Percentiles rank a stretch among this genome's conserved stretches.
phyloP scores from a whole-genome alignment of 1,140 invertebrate species.

The Paraescarpia echinospica region DNA sequence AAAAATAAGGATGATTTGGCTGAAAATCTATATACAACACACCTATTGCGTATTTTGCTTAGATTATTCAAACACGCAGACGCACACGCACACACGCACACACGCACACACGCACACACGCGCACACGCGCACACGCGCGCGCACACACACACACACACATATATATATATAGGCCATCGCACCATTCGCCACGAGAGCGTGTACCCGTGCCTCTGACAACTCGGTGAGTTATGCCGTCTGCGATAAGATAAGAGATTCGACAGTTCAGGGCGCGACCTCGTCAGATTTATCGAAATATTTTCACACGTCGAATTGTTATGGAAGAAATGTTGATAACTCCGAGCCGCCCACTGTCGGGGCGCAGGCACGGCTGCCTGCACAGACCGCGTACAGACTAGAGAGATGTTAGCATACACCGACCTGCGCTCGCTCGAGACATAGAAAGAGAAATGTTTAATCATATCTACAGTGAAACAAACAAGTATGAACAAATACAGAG shows the following conservation, averaged over 20 bases:
- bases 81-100: slow-evolving; percentile 6
- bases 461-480: too few species aligned
- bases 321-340: not conserved
- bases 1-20: too few species aligned
- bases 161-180: not conserved
- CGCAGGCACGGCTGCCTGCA: not conserved
- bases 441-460: too few species aligned
- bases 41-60: too few species aligned
- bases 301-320: slow-evolving; percentile 5
- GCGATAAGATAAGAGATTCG: not conserved
- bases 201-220: not conserved
- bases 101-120: not conserved
- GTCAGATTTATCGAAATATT: slow-evolving; percentile 6
- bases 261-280: not conserved
- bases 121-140: not conserved
- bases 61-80: too few species aligned
- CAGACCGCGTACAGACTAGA: not conserved
- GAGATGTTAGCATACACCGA: too few species aligned
- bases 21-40: too few species aligned
- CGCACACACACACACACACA: too few species aligned
- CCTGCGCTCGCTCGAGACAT: not conserved
- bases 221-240: not conserved
- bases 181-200: not conserved
- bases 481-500: too few species aligned
- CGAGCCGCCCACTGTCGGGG: not conserved